A percentile compares a stretch with the other conserved stretches of the same genome.
Evolutionary conservation across 2,113 vertebrate genomes (phyloP).

Genomic region (Phocoena sinus): DNA sequence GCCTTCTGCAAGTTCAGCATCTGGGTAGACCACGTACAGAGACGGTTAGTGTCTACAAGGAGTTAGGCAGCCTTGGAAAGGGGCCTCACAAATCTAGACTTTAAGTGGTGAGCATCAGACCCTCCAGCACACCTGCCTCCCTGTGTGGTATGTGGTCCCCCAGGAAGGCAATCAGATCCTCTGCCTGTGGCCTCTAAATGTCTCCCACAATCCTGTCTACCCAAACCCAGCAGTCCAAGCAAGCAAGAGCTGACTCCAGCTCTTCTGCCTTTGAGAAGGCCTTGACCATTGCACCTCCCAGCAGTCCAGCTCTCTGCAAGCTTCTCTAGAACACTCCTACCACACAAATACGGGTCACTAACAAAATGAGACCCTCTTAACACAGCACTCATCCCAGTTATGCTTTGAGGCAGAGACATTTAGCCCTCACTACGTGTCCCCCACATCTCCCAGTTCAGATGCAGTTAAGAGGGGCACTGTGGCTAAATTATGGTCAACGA

Average conservation of each 20-base stretch:
- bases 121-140: not conserved
- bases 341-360: not conserved
- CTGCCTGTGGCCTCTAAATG: not conserved
- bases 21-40: not conserved
- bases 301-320: not conserved
- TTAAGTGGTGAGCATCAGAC: not conserved
- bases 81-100: not conserved
- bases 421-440: not conserved
- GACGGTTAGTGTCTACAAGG: not conserved
- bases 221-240: not conserved
- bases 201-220: not conserved
- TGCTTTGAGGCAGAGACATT: not conserved
- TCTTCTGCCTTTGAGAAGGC: not conserved
- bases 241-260: not conserved
- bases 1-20: not conserved
- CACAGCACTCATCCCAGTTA: not conserved
- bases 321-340: not conserved
- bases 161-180: not conserved
- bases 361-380: not conserved
- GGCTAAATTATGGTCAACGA: not conserved
- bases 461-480: not conserved
- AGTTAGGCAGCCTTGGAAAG: not conserved
- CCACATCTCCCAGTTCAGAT: not conserved
- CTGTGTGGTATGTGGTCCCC: not conserved
- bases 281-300: not conserved